Evolutionary conservation across 2,113 vertebrate genomes (phyloP), one percentile per base, ranked within the genome.

Genomic region (Apistogramma diplotaenia): DNA sequence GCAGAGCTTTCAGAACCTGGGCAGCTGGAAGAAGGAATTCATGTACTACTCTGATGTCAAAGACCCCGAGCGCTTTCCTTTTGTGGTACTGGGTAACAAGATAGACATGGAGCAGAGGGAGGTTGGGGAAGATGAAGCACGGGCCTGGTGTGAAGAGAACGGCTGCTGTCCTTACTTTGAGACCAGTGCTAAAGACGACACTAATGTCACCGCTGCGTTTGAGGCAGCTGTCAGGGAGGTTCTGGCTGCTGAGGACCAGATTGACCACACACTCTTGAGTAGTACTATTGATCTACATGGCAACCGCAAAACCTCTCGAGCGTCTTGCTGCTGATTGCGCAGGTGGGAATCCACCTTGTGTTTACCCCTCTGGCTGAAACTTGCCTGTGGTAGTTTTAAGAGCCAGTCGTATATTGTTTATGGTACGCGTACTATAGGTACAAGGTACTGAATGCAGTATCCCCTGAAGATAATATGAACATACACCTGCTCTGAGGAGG

Each of bases 141-240:
- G 95, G 87, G 94, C 96, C 5, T 99, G 98, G 98, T 99, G 98
- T 76, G 92, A 96, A 91, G 97, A 98, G 80, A 97, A 96, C 0
- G 97, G 97, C 21, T 96, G 96, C 92, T 98, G 96, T 75, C 98
- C 98, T 0, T 99, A 99, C 93, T 96, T 99, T 92, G 97, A 99
- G 94, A 99, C 98, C 78, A 99, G 98, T 71, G 98, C 98, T 85
- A 99, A 99, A 94, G 97, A 99, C 80, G 97, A 99, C 94, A 99
- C 97, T 70, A 99, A 99, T 29, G 98, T 99, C 80, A 96, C 96
- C 0, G 95, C 97, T 81, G 98, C 98, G 33, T 99, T 99, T 74
- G 98, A 98, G 93, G 97, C 98, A 25, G 97, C 98, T 1, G 98
- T 99, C 84, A 93, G 96, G 19, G 97, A 97, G 89, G 98, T 97